Conservation (phyloP, 2,113 vertebrate genomes). For the Smithornis capensis region DNA sequence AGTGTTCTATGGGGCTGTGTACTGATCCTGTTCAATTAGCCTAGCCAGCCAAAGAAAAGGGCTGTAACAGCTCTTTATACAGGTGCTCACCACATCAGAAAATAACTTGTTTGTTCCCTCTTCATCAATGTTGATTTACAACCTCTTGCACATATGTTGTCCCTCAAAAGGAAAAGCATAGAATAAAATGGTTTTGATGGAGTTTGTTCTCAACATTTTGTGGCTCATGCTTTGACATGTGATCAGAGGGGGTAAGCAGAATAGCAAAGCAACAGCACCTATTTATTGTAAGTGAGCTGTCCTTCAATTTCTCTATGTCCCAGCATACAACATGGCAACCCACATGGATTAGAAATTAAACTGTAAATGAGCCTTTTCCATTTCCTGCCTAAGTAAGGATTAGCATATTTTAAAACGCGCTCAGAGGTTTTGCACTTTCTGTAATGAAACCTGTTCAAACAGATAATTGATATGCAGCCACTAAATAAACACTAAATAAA, state of each 20-base stretch:
- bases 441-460: constrained; percentile 67
- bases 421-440: constrained; percentile 40
- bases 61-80: background rate
- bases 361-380: constrained; percentile 50
- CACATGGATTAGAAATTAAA: constrained; percentile 68
- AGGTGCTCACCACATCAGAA: background rate
- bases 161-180: constrained; percentile 13
- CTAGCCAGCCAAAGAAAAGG: background rate
- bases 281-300: constrained; percentile 14
- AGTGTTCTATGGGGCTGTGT: background rate
- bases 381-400: constrained; percentile 58
- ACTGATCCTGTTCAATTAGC: background rate
- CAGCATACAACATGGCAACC: constrained; percentile 44
- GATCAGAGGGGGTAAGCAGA: constrained; percentile 13
- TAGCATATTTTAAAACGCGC: constrained; percentile 46
- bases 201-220: background rate
- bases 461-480: constrained; percentile 52
- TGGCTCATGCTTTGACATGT: background rate
- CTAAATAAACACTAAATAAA: constrained; percentile 62
- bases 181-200: background rate
- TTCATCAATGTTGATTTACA: constrained; percentile 39
- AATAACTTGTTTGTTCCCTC: background rate
- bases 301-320: constrained; percentile 45
- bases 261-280: constrained; percentile 30
- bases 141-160: background rate